Evolutionary conservation across 1,140 invertebrate species (phyloP).

Genomic region (Bombus superbus): DNA sequence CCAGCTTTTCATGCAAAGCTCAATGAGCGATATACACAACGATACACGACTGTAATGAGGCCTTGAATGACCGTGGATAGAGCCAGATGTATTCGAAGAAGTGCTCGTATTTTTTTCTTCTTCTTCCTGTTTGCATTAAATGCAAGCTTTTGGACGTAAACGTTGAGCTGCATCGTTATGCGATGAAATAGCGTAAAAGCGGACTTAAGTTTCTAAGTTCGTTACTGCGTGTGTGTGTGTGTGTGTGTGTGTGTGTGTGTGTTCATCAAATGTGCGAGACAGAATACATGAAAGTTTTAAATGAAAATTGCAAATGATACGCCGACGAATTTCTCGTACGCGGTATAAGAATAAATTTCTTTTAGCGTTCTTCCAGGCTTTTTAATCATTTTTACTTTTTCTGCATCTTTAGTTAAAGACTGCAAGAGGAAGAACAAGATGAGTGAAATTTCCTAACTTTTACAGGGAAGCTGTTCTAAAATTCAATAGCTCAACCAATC

Average conservation of each 20-base stretch:
- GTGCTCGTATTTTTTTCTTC: not conserved
- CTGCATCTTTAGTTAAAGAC: not conserved
- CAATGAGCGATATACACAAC: conserved; percentile 30
- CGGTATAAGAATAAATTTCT: not conserved
- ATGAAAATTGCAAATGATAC: conserved; percentile 25
- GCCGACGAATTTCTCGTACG: not conserved
- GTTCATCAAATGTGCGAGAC: not conserved
- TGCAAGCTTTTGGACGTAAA: conserved; percentile 16
- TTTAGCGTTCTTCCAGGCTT: not conserved
- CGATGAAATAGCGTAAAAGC: conserved; percentile 21
- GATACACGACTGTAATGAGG: conserved; percentile 29
- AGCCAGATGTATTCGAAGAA: not conserved
- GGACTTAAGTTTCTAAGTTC: conserved; percentile 18
- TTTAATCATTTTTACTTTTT: too few relatives aligned
- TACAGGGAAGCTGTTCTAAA: not conserved
- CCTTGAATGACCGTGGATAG: conserved; percentile 30
- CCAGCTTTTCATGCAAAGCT: conserved; percentile 42
- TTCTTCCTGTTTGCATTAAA: conserved; percentile 3
- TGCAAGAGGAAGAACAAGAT: too few relatives aligned
- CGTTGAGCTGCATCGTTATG: conserved; percentile 10
- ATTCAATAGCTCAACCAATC: not conserved
- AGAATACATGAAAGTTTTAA: conserved; percentile 32
- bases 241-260: not conserved
- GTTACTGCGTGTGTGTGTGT: not conserved
- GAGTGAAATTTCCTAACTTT: not conserved